Conservation (phyloP, 2,888 invertebrate genomes). For the Napeogenes sylphis region DNA sequence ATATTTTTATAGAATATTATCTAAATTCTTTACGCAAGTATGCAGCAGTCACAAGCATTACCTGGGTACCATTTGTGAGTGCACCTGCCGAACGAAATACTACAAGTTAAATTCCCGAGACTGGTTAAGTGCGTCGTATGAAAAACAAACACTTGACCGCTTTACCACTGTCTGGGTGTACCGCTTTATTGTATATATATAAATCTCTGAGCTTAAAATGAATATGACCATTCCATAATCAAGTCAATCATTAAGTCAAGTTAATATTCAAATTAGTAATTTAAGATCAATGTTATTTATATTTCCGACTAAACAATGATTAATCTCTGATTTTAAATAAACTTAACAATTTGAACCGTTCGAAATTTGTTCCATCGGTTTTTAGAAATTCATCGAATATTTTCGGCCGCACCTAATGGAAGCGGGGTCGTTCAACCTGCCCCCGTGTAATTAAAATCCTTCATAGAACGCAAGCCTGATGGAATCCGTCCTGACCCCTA, state of each 20-base stretch:
- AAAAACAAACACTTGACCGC: slow-evolving; percentile 38
- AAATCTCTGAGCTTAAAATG: neutral
- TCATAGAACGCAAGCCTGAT: slow-evolving; percentile 73
- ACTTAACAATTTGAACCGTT: too few relatives aligned
- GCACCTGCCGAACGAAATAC: slow-evolving; percentile 34
- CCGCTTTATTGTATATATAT: slow-evolving; percentile 10
- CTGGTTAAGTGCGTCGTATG: slow-evolving; percentile 30
- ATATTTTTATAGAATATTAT: too few relatives aligned
- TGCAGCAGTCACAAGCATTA: slow-evolving; percentile 14
- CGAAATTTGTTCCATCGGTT: too few relatives aligned
- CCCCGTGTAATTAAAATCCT: slow-evolving; percentile 75
- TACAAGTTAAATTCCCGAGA: slow-evolving; percentile 31
- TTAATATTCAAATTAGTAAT: too few relatives aligned
- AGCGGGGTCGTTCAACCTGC: slow-evolving; percentile 61
- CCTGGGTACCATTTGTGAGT: slow-evolving; percentile 26
- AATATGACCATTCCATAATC: too few relatives aligned
- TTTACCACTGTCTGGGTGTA: slow-evolving; percentile 28
- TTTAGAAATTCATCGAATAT: slow-evolving; percentile 49
- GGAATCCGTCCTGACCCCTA: slow-evolving; percentile 71
- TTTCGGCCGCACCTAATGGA: slow-evolving; percentile 38
- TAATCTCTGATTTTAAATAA: too few relatives aligned
- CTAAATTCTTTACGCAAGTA: slow-evolving; percentile 6
- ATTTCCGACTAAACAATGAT: too few relatives aligned
- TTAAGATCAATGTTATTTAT: too few relatives aligned
- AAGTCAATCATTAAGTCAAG: neutral